Evolutionary conservation across 2,113 vertebrate genomes (phyloP), one percentile per base, ranked within the genome.

Genomic region (Microcebus lehilahytsara): DNA sequence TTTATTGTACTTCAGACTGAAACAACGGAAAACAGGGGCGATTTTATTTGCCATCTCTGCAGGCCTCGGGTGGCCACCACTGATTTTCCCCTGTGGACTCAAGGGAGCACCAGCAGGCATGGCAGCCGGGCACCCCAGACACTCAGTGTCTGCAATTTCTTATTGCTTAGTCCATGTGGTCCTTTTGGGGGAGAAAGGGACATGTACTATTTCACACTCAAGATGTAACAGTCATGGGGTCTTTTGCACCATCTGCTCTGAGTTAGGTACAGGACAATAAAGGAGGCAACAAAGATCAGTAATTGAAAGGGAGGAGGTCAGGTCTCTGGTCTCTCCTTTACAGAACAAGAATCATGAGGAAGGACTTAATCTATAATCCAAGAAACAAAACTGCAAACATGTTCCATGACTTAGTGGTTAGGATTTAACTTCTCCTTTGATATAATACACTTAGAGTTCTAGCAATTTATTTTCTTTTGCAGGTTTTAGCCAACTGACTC

Each of bases 101-200:
- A 46, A 10, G 8, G 34, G 64, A 3, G 20, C 27, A 30, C 0
- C 0, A 42, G 51, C 0, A 0, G 32, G 16, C 3, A 40, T 46
- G 4, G 32, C 6, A 4, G 71, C 40, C 9, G 6, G 25, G 3
- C 1, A 2, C 6, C 1, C 72, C 27, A 11, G 67, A 67, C 58
- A 88, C 2, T n/a, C 14, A 22, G 19, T 2, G 9, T n/a, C 62
- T 67, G n/a, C 17, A 13, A 46, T 49, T 77, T 77, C 42, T 14
- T 77, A 32, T 16, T 49, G 74, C 10, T 49, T 17, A 49, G 8
- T 19, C 27, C 30, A 77, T 3, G 14, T 77, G 74, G 42, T 77
- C 27, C 46, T 77, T 49, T 32, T 0, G 8, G 42, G 40, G 42
- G 13, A 27, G 74, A 30, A 30, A 77, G 46, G 42, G 49, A 17